A percentile compares a stretch with the other conserved stretches of the same genome.
These are phyloP conservation scores for Elmis aenea DNA, from an alignment of 2,888 invertebrate species.

Conservation along the genomic window DNA sequence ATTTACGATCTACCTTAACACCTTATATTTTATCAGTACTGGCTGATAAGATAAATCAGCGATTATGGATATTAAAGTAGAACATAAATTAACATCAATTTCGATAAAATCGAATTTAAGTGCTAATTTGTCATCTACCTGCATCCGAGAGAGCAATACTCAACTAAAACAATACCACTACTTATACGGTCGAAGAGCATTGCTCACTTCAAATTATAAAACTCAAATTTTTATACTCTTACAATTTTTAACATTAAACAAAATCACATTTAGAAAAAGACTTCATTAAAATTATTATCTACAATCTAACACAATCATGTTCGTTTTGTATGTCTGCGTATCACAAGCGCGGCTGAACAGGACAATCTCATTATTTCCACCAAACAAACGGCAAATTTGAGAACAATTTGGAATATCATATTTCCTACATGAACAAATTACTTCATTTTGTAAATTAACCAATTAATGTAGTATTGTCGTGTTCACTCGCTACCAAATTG, in stretches of 20 bases:
- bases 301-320: constrained; percentile 34
- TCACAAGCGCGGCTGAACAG: constrained; percentile 49
- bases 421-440: too few species aligned
- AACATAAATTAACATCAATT: constrained; percentile 6
- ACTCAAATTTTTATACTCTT: constrained; percentile 44
- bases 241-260: constrained; percentile 40
- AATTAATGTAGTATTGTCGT: constrained; percentile 38
- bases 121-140: constrained; percentile 21
- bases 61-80: constrained; percentile 8
- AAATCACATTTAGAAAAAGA: constrained; percentile 45
- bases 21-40: constrained; percentile 18
- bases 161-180: constrained; percentile 11
- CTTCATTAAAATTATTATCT: constrained; percentile 35
- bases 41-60: constrained; percentile 19
- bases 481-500: constrained; percentile 46
- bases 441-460: neutral
- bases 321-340: constrained; percentile 24
- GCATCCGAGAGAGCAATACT: constrained; percentile 12
- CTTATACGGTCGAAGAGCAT: constrained; percentile 27
- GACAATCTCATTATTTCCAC: constrained; percentile 37
- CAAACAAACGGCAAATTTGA: neutral
- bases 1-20: constrained; percentile 6
- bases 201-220: constrained; percentile 35
- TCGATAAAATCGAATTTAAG: constrained; percentile 15
- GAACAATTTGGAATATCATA: too few species aligned